Evolutionary conservation across 2,113 vertebrate genomes (phyloP), one percentile per base, ranked within the genome.

Genomic region (Condylura cristata): DNA sequence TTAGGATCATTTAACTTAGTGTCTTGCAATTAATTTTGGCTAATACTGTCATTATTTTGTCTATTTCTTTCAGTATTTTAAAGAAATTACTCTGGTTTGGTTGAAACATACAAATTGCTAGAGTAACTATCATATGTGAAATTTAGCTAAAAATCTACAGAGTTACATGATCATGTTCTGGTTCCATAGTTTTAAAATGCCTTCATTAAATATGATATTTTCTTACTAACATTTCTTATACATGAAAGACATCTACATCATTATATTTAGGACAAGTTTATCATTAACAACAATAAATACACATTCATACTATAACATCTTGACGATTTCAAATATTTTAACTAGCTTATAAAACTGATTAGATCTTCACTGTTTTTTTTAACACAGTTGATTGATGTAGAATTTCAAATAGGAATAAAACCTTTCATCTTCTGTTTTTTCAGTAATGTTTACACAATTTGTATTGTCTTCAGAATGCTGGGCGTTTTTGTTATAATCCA

Each of bases 361-460:
- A 61, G 32, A 70, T 75, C 11, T 60, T 91, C 22, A 66, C 75
- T 86, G 30, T 22, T 56, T 56, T 82, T 91, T 86, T 61, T 65
- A 17, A 72, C 13, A 16, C 51, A 82, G 34, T 41, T 65, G 66
- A 6, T 26, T 82, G 8, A 53, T 28, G 22, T 70, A 76, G 1
- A 24, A 2, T 24, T 80, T 89, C 22, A 71, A 71, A 9, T 63
- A 75, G 26, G 30, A 60, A 70, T 68, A 86, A 41, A 16, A 74
- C 84, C 89, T 34, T 37, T 81, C 46, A 63, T 26, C 44, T 74
- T 85, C 80, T 81, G 30, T 72, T 82, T 26, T 86, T 93, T 90
- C 20, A 88, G 2, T 83, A 61, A 72, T 53, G 26, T 56, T 91
- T 91, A 26, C 16, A 84, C 61, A 79, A 82, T 46, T 83, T 93